A percentile compares a stretch with the other conserved stretches of the same genome.
Evolutionary conservation across 2,888 invertebrate genomes (phyloP).

Genomic region (Drosophila sordidapex): DNA sequence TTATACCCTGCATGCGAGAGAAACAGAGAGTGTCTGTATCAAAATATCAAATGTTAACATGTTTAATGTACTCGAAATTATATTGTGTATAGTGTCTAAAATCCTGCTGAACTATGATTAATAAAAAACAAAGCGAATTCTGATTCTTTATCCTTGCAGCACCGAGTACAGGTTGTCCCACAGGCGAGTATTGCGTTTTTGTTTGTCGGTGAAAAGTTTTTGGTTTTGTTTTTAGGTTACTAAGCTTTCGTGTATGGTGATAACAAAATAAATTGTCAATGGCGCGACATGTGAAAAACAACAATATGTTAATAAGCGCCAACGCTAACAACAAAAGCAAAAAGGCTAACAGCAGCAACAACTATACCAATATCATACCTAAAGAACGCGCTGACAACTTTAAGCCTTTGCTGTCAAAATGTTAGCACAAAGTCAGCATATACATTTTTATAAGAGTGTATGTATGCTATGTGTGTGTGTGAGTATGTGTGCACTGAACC

Average conservation of each 20-base stretch:
- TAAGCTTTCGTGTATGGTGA: conserved; percentile 58
- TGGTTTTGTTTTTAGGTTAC: conserved; percentile 45
- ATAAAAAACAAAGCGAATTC: background rate
- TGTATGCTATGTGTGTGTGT: background rate
- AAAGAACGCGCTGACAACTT: conserved; percentile 76
- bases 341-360: conserved; percentile 21
- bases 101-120: background rate
- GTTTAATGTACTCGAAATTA: background rate
- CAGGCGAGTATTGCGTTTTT: conserved; percentile 25
- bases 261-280: conserved; percentile 74
- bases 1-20: conserved; percentile 4
- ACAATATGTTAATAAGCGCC: conserved; percentile 68
- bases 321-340: conserved; percentile 37
- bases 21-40: background rate
- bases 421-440: conserved; percentile 49
- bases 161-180: conserved; percentile 14
- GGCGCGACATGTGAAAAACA: conserved; percentile 64
- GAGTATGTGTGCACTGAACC: conserved; percentile 56
- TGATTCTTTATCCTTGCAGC: background rate
- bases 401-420: conserved; percentile 75
- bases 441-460: conserved; percentile 9
- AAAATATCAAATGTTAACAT: background rate
- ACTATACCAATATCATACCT: conserved; percentile 50
- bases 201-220: conserved; percentile 19
- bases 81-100: background rate